Percentiles rank a stretch among this genome's conserved stretches.
phyloP scores from a whole-genome alignment of 1,140 invertebrate species.

The Drosophila kohkoa region DNA sequence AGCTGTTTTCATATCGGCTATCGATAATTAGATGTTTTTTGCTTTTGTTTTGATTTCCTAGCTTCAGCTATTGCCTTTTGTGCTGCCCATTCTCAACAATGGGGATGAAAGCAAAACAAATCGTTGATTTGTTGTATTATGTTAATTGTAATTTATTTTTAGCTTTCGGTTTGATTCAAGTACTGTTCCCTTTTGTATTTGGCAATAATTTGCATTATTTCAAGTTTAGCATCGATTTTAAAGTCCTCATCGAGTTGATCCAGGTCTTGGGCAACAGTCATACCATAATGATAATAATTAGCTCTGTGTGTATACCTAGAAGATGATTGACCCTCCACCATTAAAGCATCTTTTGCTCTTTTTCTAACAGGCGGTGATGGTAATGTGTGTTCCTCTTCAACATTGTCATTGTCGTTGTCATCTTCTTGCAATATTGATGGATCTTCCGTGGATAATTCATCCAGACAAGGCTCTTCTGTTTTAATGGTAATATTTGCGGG shows the following conservation, averaged over 20 bases:
- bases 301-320: constrained; percentile 8
- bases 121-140: not conserved
- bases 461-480: constrained; percentile 16
- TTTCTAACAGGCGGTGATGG: constrained; percentile 2
- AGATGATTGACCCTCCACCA: constrained; percentile 2
- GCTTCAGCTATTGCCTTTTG: constrained; percentile 15
- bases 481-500: constrained; percentile 27
- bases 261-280: constrained; percentile 42
- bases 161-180: constrained; percentile 29
- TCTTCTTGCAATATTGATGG: constrained; percentile 4
- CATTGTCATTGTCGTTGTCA: constrained; percentile 20
- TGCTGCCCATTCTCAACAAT: constrained; percentile 34
- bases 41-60: constrained; percentile 38
- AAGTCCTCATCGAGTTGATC: constrained; percentile 46
- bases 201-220: constrained; percentile 53
- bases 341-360: constrained; percentile 15
- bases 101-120: not conserved
- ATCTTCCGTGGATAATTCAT: constrained; percentile 17
- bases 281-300: constrained; percentile 46
- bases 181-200: constrained; percentile 50
- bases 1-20: constrained; percentile 25
- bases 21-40: constrained; percentile 23
- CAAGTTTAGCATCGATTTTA: constrained; percentile 45
- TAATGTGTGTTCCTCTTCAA: constrained; percentile 3
- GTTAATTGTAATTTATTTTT: constrained; percentile 8